Base-by-base conservation (phyloP, 2,113 vertebrate genomes). In the Ceratotherium simum region DNA sequence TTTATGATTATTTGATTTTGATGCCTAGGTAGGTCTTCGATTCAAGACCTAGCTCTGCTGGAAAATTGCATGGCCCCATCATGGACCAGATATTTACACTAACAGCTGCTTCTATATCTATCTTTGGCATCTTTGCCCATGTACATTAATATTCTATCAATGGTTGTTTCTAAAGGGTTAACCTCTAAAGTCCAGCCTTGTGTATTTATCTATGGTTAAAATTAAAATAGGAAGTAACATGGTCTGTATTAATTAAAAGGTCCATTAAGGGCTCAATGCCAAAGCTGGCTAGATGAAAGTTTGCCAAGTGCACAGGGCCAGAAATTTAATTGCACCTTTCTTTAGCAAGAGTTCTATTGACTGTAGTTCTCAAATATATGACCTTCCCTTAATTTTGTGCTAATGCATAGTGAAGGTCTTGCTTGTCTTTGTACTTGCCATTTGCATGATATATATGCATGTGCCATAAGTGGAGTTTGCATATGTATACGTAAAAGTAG, bases 331-430 rank as follows among this genome's bases (percentile, higher is more conserved):
- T 56, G 46, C 13, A 72, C 81, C 73, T 97, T 95, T n/a, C 69
- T 94, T 95, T 73, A 88, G 36, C 72, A 97, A 91, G 18, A 70
- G 36, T 94, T 90, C 36, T 65, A 64, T 64, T 29, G 6, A 81
- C 54, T 96, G 6, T 29, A 79, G 18, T 70, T 82, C 18, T 97
- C 64, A 88, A 91, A 89, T 79, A 80, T 72, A 75, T 86, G 58
- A 86, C 96, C 64, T 96, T 96, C 72, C 23, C 18, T 96, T 89
- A 95, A 91, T 97, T 96, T 96, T 96, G 64, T 95, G 21, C 80
- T 97, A 94, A 97, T 91, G 54, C 13, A 75, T 95, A 93, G 65
- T 86, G 25, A 85, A 20, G 9, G 7, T 62, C 33, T 21, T 89
- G 5, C n/a, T 78, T 94, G 18, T 82, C 48, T 94, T 92, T 76